Conservation (phyloP, 2,113 vertebrate species). For the Phoenicopterus ruber region DNA sequence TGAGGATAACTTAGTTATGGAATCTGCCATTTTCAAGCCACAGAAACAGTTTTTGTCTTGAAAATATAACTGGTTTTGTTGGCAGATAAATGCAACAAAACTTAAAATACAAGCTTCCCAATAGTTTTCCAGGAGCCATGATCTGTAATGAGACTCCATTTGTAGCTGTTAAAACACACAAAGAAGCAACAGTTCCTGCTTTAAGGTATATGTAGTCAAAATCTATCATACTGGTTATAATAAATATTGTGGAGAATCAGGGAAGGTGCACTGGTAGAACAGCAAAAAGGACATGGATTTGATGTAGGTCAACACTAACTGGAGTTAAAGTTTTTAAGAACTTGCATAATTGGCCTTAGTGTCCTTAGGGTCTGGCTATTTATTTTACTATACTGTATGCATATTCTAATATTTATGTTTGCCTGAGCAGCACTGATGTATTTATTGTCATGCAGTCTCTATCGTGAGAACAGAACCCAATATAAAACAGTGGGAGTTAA, state of each 20-base stretch:
- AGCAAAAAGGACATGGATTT: background rate
- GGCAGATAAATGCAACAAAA: background rate
- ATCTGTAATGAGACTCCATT: background rate
- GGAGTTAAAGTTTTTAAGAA: background rate
- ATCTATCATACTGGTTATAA: background rate
- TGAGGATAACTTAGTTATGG: background rate
- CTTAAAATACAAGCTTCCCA: background rate
- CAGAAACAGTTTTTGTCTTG: background rate
- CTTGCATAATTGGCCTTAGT: background rate
- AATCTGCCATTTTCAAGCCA: conserved; percentile 27
- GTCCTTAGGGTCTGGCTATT: background rate
- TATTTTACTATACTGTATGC: background rate
- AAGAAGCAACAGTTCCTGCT: background rate
- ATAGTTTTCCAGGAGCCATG: background rate
- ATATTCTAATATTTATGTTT: background rate
- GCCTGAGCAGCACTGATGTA: background rate
- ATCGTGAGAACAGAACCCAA: background rate
- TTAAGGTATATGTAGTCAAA: background rate
- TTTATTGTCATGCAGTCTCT: background rate
- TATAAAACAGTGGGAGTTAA: background rate
- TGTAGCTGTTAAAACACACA: background rate
- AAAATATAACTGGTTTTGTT: background rate
- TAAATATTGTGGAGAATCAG: background rate
- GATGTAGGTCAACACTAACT: background rate
- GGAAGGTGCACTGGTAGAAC: background rate